These are phyloP conservation scores for Diachrysia chrysitis DNA, from an alignment of 2,888 invertebrate genomes.

Conservation along the genomic window DNA sequence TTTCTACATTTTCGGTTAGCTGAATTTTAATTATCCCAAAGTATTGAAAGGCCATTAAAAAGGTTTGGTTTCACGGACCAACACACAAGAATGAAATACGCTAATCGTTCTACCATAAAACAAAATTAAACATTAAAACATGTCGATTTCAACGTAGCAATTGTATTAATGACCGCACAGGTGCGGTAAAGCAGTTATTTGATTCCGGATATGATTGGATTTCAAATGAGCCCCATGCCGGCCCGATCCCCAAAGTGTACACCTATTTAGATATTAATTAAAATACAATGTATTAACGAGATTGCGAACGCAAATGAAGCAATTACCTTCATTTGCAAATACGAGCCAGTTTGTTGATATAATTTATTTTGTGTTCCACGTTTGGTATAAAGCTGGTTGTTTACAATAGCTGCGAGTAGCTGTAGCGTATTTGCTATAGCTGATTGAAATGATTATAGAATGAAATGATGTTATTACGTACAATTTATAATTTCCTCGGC, in stretches of 20 bases:
- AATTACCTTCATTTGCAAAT: conserved; percentile 71
- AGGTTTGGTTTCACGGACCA: neutral
- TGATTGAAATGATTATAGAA: conserved; percentile 34
- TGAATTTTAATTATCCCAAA: neutral
- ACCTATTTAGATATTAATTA: conserved; percentile 76
- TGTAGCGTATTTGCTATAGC: conserved; percentile 31
- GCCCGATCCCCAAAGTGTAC: conserved; percentile 43
- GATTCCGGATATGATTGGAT: conserved; percentile 70
- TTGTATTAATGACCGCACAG: conserved; percentile 51
- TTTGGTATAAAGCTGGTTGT: conserved; percentile 35
- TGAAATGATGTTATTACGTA: neutral
- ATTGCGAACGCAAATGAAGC: conserved; percentile 68
- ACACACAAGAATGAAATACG: conserved; percentile 1
- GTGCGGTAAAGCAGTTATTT: conserved; percentile 62
- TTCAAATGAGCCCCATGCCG: conserved; percentile 62
- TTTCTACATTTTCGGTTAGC: neutral
- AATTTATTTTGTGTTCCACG: conserved; percentile 56
- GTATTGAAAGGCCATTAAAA: neutral
- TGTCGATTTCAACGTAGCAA: conserved; percentile 36
- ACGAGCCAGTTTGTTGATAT: conserved; percentile 61
- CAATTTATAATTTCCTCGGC: conserved; percentile 2
- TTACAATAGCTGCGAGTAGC: conserved; percentile 13
- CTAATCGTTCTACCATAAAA: conserved; percentile 30
- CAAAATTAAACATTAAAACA: conserved; percentile 47
- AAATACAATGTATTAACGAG: conserved; percentile 70